Evolutionary conservation across 1,140 invertebrate genomes (phyloP), one percentile per base, ranked within the genome.

Genomic region (Cotesia vestalis): DNA sequence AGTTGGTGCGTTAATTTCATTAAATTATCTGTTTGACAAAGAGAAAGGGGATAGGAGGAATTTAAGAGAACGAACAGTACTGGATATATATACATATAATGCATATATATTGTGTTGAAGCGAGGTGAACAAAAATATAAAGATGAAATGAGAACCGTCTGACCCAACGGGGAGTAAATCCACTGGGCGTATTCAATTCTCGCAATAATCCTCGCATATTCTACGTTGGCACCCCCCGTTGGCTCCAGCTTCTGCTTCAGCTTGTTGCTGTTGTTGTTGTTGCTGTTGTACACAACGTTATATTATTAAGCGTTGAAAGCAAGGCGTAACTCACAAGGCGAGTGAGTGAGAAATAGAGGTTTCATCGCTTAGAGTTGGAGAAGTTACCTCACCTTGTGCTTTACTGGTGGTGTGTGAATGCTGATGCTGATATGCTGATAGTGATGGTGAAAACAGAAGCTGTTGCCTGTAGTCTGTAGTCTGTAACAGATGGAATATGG

Each of bases 401-500:
- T 57, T 57, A 1, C n/a, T 57, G 40, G 11, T 46, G 40, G 11
- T 46, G 3, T 46, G 11, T 46, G 6, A 46, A 27, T 27, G 27
- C 27, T 27, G 1, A 27, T 27, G 27, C 27, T 27, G 27, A 27
- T 27, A 27, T 27, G 27, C 27, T 27, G 27, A 27, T 27, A 27
- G 27, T 27, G 27, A 27, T 27, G 1, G 27, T 27, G 27, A 27
- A 27, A 27, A 27, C 27, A 27, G 27, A 27, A 27, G 27, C 27
- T 27, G 46, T 55, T 12, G 17, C 12, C 12, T 59, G 27, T 20
- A 27, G 6, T 20, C 40, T 64, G 74, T 78, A 80, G 76, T 27
- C 76, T 79, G 78, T 78, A 80, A 78, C 78, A 72, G 69, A 72
- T 74, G 72, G 73, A 69, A 6, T 5, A 57, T 73, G 68, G 78